A percentile compares a stretch with the other conserved stretches of the same genome.
These are phyloP conservation scores for Manduca sexta DNA, from an alignment of 1,140 invertebrate species.

Conservation along the genomic window DNA sequence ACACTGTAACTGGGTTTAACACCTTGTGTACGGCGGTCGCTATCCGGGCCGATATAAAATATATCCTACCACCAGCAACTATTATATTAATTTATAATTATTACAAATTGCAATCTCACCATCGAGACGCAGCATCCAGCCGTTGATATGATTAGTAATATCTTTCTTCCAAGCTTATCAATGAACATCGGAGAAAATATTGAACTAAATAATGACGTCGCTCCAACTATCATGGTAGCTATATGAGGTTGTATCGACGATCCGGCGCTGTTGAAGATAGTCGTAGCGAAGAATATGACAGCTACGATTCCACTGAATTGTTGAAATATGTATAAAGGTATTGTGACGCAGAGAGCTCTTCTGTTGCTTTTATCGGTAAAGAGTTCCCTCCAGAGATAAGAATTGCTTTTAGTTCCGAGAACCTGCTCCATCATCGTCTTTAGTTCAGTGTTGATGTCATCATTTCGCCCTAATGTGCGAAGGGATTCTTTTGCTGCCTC, in stretches of 20 bases:
- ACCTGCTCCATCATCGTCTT: constrained; percentile 9
- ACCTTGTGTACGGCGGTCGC: too few relatives aligned
- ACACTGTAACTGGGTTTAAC: too few relatives aligned
- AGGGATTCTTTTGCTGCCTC: constrained; percentile 18
- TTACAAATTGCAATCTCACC: constrained; percentile 14
- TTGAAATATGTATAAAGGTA: constrained; percentile 39
- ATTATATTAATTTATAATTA: not conserved
- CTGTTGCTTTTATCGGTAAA: constrained; percentile 24
- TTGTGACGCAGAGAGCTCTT: constrained; percentile 15
- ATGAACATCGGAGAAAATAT: constrained; percentile 50
- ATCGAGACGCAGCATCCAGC: constrained; percentile 17
- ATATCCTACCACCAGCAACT: too few relatives aligned
- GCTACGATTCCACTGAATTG: constrained; percentile 49
- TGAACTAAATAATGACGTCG: constrained; percentile 61
- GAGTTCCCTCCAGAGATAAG: constrained; percentile 18
- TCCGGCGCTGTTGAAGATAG: constrained; percentile 45
- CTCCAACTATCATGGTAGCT: constrained; percentile 22
- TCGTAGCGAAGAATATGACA: constrained; percentile 69
- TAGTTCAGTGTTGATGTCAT: constrained; percentile 19
- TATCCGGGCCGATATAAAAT: too few relatives aligned
- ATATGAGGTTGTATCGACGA: constrained; percentile 18
- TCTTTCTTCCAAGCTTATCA: constrained; percentile 66
- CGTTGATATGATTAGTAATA: constrained; percentile 56
- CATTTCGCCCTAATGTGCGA: constrained; percentile 13
- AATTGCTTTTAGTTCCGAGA: constrained; percentile 3